Conservation (phyloP, 2,888 invertebrate species). For the Candidula unifasciata region DNA sequence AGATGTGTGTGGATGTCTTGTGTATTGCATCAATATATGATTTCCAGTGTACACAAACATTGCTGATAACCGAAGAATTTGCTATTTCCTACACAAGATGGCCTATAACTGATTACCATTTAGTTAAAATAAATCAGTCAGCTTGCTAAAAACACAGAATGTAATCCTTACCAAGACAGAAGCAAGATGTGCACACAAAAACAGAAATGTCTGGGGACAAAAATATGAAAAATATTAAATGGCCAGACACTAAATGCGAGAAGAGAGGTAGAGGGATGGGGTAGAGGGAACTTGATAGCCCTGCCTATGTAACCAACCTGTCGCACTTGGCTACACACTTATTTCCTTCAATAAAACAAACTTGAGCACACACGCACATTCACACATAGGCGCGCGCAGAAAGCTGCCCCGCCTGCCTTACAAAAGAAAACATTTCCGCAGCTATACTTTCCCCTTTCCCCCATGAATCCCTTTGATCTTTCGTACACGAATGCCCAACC, state of each 20-base stretch:
- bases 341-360: background rate
- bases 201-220: background rate
- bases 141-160: too few species aligned
- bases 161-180: too few species aligned
- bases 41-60: too few species aligned
- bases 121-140: too few species aligned
- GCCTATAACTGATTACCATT: too few species aligned
- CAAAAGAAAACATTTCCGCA: background rate
- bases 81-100: too few species aligned
- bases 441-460: background rate
- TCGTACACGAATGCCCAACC: slow-evolving; percentile 37
- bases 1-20: too few species aligned
- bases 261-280: background rate
- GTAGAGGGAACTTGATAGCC: background rate
- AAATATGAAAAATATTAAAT: background rate
- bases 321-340: slow-evolving; percentile 24
- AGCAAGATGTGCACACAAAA: too few species aligned
- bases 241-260: background rate
- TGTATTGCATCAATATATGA: too few species aligned
- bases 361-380: too few species aligned
- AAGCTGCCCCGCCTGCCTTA: background rate
- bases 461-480: slow-evolving; percentile 40
- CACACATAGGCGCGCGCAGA: slow-evolving; percentile 4
- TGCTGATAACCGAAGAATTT: too few species aligned
- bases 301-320: background rate